A percentile compares a stretch with the other conserved stretches of the same genome.
phyloP scores from a whole-genome alignment of 2,888 invertebrate species.

The Pimpla rufipes region DNA sequence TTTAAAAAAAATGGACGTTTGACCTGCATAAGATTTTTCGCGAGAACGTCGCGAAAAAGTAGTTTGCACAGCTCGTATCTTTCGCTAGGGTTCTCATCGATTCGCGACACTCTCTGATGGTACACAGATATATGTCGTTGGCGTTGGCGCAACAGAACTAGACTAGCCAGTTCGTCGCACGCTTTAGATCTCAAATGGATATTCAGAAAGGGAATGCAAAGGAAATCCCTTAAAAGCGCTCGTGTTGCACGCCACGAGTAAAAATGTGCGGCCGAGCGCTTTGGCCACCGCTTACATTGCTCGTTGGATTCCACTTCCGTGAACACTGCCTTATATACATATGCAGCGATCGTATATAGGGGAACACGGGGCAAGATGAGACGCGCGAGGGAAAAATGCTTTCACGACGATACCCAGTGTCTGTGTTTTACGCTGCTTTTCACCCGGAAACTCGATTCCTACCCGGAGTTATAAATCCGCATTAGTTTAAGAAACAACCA shows the following conservation, averaged over 20 bases:
- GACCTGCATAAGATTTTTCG: too few relatives aligned
- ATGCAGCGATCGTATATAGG: too few relatives aligned
- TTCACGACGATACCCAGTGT: too few relatives aligned
- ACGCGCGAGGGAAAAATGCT: too few relatives aligned
- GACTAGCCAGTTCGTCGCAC: constrained; percentile 56
- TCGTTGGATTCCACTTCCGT: constrained; percentile 40
- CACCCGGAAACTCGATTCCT: too few relatives aligned
- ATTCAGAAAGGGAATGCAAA: constrained; percentile 69
- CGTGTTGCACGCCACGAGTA: constrained; percentile 32
- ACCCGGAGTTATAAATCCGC: too few relatives aligned
- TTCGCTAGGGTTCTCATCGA: constrained; percentile 43
- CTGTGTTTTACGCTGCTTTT: too few relatives aligned
- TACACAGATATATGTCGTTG: background rate
- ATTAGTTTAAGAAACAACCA: too few relatives aligned
- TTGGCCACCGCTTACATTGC: constrained; percentile 39
- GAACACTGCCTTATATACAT: constrained; percentile 1
- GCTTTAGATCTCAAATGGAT: constrained; percentile 75
- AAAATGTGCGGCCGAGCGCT: constrained; percentile 49
- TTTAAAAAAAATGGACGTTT: too few relatives aligned
- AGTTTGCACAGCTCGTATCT: constrained; percentile 19
- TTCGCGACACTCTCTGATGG: constrained; percentile 38
- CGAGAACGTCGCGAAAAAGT: too few relatives aligned
- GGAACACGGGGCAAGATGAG: too few relatives aligned
- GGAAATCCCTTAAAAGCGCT: constrained; percentile 74
- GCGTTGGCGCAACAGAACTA: constrained; percentile 2